phyloP scores from a whole-genome alignment of 2,797 vertebrate genomes.

The Luscinia megarhynchos region DNA sequence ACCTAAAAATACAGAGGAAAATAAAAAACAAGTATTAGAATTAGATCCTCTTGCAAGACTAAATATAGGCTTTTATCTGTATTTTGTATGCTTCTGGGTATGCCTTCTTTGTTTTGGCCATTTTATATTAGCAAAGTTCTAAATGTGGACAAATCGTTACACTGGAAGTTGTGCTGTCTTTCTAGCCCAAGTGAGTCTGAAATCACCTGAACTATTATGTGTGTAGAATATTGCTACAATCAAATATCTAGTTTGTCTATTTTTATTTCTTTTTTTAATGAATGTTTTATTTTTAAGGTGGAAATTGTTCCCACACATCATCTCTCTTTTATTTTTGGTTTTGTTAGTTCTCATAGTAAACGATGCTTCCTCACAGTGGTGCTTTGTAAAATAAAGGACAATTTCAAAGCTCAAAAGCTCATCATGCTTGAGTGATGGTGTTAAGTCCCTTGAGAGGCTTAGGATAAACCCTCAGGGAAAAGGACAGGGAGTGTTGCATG shows the following conservation, averaged over 20 bases:
- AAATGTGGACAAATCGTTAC: not conserved
- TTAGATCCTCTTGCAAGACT: not conserved
- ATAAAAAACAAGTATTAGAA: not conserved
- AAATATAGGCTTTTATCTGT: not conserved
- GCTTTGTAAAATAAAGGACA: not conserved
- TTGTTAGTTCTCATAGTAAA: not conserved
- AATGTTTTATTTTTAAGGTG: not conserved
- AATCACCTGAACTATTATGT: accelerated
- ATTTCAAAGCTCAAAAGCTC: not conserved
- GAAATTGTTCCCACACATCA: not conserved
- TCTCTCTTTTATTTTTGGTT: not conserved
- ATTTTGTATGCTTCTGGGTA: not conserved
- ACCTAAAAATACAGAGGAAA: not conserved
- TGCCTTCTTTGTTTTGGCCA: not conserved
- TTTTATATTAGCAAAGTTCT: not conserved
- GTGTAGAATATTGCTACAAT: not conserved
- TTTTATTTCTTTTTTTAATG: not conserved
- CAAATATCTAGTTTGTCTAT: not conserved
- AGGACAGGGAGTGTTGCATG: accelerated
- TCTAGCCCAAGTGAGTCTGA: not conserved
- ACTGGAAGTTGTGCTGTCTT: not conserved
- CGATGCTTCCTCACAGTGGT: not conserved
- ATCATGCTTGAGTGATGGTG: not conserved
- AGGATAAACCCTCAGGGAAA: not conserved
- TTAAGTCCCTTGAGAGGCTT: not conserved